Evolutionary conservation across 2,888 invertebrate genomes (phyloP).

Genomic region (Melanophora roralis): DNA sequence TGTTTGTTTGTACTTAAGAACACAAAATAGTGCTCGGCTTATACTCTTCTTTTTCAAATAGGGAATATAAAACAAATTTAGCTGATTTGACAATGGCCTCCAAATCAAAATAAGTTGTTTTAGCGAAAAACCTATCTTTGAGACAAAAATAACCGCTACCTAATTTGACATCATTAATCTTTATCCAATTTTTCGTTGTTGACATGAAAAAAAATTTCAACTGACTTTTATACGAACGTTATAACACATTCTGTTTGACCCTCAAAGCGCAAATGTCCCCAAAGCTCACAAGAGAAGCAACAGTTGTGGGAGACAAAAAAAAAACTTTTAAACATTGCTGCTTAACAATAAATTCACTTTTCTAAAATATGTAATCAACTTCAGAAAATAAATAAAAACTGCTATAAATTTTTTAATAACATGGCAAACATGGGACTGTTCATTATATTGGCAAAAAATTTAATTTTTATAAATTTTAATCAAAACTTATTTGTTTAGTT

Average conservation of each 20-base stretch:
- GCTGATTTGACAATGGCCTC: too few species aligned
- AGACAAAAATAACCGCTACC: too few species aligned
- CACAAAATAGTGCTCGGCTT: too few species aligned
- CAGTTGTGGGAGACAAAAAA: neutral
- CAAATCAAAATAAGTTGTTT: too few species aligned
- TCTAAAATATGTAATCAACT: neutral
- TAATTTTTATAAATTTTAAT: neutral
- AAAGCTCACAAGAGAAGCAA: slow-evolving; percentile 27
- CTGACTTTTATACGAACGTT: neutral
- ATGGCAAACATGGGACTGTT: neutral
- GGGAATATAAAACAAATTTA: too few species aligned
- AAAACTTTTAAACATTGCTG: slow-evolving; percentile 30
- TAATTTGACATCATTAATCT: too few species aligned
- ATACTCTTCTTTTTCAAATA: too few species aligned
- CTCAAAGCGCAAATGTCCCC: slow-evolving; percentile 54
- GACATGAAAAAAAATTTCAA: neutral
- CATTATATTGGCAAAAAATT: slow-evolving; percentile 11
- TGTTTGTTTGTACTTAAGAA: too few species aligned
- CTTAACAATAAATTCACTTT: slow-evolving; percentile 38
- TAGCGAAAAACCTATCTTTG: too few species aligned
- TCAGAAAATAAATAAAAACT: slow-evolving; percentile 5
- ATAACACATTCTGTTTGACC: slow-evolving; percentile 31
- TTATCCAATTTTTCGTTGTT: neutral
- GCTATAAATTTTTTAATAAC: slow-evolving; percentile 38
- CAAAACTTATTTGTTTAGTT: neutral